Base-by-base conservation (phyloP, 2,888 invertebrate species). In the Hydriomena furcata region DNA sequence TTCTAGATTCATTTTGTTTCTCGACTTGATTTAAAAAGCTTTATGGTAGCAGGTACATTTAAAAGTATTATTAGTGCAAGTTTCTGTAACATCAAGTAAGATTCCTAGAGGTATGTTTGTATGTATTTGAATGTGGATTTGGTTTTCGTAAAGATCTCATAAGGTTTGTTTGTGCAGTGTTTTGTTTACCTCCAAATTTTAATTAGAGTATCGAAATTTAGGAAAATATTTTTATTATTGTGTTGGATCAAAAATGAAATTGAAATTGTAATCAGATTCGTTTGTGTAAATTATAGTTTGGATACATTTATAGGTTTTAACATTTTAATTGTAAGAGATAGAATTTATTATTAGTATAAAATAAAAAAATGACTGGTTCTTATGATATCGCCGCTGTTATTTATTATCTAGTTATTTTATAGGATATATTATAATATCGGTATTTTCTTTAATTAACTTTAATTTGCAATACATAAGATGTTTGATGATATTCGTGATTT, bases 111-210 rank as follows among this genome's bases (percentile, higher is more conserved):
- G 82, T 85, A 82, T 80, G 79, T 67, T 76, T 82, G 84, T 85
- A 81, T 70, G 82, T 85, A 82, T 76, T 80, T 70, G 79, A 73
- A 74, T 72, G 84, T 81, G 82, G 79, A 82, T 87, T 90, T 88
- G 89, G 90, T 90, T 90, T 90, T 90, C 90, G 85, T 87, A 80
- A 89, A 89, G 90, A 90, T 90, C 90, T 90, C 90, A 90, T 89
- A 88, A 66, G 82, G 82, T 84, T 89, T 87, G 88, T 90, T 90
- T 90, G 89, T 89, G 89, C 85, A 90, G 90, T 88, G 89, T 90
- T 90, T 86, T 89, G 84, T 88, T 90, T 82, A 85, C 84, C 82
- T 82, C 87, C 73, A 89, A 89, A 90, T 88, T 90, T 90, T 89
- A 87, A 84, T 68, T 75, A 84, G 75, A 73, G 76, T 64, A 77